Evolutionary conservation across 2,888 invertebrate genomes (phyloP).

Genomic region (Cryptosula pallasiana): DNA sequence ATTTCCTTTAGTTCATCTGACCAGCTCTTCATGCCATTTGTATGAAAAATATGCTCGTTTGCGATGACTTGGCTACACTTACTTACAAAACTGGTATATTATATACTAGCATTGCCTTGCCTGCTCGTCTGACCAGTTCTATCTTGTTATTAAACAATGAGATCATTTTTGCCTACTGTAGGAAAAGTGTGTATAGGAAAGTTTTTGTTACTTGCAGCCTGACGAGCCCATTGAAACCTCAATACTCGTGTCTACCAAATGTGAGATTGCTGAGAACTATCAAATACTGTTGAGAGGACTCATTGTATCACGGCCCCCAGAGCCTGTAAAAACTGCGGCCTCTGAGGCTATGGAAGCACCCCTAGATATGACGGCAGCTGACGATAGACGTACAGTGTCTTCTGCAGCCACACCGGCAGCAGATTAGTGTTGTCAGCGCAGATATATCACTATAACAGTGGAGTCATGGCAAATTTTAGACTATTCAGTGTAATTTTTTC

Average conservation of each 20-base stretch:
- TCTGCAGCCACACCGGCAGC: background rate
- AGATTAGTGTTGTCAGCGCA: too few relatives aligned
- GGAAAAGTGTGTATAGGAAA: too few relatives aligned
- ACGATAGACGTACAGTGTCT: background rate
- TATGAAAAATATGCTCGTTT: too few relatives aligned
- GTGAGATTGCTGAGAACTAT: constrained; percentile 43
- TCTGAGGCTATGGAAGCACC: background rate
- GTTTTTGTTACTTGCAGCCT: constrained; percentile 36
- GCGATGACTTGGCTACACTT: too few relatives aligned
- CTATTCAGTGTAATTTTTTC: too few relatives aligned
- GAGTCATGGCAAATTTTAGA: too few relatives aligned
- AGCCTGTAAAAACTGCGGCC: background rate
- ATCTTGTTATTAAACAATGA: too few relatives aligned
- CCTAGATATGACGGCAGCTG: background rate
- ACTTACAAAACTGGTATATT: too few relatives aligned
- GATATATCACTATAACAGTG: too few relatives aligned
- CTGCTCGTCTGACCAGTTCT: too few relatives aligned
- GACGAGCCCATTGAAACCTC: constrained; percentile 39
- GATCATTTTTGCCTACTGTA: too few relatives aligned
- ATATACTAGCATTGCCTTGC: too few relatives aligned
- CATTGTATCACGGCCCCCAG: constrained; percentile 35
- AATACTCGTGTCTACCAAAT: constrained; percentile 39
- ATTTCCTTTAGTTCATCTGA: background rate
- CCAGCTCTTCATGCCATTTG: background rate
- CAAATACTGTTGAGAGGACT: constrained; percentile 43